Evolutionary conservation across 2,113 vertebrate genomes (phyloP), one percentile per base, ranked within the genome.

Genomic region (Orthonyx spaldingii): DNA sequence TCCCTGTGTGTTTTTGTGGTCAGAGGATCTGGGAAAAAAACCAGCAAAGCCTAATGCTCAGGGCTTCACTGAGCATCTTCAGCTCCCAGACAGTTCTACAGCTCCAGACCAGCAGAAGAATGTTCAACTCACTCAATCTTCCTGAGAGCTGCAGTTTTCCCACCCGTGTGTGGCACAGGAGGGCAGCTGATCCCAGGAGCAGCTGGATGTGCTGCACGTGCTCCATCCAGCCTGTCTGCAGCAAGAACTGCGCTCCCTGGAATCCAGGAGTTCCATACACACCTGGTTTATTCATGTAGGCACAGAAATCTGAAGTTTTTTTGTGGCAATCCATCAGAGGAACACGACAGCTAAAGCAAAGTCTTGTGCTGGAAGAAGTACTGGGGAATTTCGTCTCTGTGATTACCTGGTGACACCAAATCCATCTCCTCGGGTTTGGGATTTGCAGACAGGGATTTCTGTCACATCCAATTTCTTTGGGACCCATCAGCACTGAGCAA

Each of bases 251-350:
- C 1, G 1, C 13, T 77, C 33, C 50, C 64, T 5, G 0, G 52
- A 39, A 55, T 0, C 2, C 6, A 61, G 46, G 23, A 42, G 39
- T 7, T 78, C 24, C 15, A 63, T 3, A 19, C 2, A 0, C 16
- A 46, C 3, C 0, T 2, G 15, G 4, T 26, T 84, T 61, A 20
- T 50, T 65, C 46, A 32, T 1, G 10, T 0, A 49, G 56, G 30
- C n/a, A 24, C 30, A 33, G 50, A 74, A 78, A 66, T 19, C 30
- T 26, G 4, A 75, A 44, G 33, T 2, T 11, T 55, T 74, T 79
- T 35, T 7, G 12, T 44, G 47, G 47, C 72, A 78, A 78, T 66
- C 39, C 52, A n/a, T 33, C 69, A 70, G 55, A 47, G 75, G n/a
- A 72, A 11, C 32, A 37, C 0, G 0, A 21, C 10, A 39, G 55